These are phyloP conservation scores for Bubo scandiacus DNA, from an alignment of 2,113 vertebrate genomes.

Conservation along the genomic window DNA sequence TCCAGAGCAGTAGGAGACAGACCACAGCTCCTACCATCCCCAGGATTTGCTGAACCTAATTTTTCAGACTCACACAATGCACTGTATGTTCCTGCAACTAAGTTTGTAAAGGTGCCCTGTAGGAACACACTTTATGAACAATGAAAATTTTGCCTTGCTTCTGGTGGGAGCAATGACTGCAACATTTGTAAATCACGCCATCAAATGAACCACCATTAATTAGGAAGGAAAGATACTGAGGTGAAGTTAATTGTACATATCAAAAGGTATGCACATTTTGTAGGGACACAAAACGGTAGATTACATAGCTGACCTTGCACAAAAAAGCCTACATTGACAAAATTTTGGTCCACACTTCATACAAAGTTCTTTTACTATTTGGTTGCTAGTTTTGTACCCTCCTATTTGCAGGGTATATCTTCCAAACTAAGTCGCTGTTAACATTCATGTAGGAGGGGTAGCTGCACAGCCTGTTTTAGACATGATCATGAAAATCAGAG, in stretches of 20 bases:
- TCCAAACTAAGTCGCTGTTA: background rate
- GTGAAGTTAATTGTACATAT: background rate
- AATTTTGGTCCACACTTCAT: background rate
- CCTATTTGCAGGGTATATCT: background rate
- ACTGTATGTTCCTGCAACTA: background rate
- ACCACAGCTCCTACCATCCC: background rate
- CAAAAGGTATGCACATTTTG: background rate
- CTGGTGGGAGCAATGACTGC: background rate
- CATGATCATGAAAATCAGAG: background rate
- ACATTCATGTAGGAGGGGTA: background rate
- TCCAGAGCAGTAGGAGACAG: background rate
- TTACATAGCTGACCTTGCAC: background rate
- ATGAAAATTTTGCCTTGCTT: background rate
- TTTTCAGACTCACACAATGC: background rate
- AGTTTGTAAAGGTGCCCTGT: background rate
- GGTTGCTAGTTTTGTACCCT: background rate
- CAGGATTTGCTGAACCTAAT: background rate
- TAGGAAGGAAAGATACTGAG: background rate
- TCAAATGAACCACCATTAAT: background rate
- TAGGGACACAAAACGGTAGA: background rate
- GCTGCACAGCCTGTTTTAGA: background rate
- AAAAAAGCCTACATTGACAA: background rate
- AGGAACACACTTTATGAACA: background rate
- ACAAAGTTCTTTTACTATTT: background rate
- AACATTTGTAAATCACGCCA: background rate